Base-by-base conservation (phyloP, 2,113 vertebrate genomes). In the Parus major region DNA sequence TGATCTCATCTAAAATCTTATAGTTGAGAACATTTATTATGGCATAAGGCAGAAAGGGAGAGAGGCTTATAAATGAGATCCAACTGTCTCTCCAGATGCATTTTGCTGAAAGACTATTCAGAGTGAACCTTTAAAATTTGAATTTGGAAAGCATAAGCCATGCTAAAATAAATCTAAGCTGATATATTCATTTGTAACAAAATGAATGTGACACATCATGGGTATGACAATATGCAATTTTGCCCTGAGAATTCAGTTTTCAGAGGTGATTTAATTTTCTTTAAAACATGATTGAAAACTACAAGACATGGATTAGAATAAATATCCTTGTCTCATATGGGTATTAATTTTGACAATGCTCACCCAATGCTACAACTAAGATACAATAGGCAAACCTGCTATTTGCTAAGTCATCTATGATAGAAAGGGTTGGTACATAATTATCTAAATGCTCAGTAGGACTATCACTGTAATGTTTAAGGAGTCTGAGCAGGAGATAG, bases 1-100 rank as follows among this genome's bases (percentile, higher is more conserved):
- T 95, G 90, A 98, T 97, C 97, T 97, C 97, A 97, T 97, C 97
- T 97, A 97, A 98, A 98, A 95, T 95, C 96, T 97, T 96, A 50
- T 82, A 94, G 81, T 93, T 95, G 96, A 95, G 90, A 95, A 68
- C 36, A 53, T 97, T 96, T 97, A 96, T 97, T 97, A 92, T 70
- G 78, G 92, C 88, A 96, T 92, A 88, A 97, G 95, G 81, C 92
- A 97, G 95, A 97, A 97, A 90, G 86, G 95, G 94, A 97, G 91
- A 92, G 88, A 82, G 61, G 76, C 89, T 97, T 97, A 96, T 94
- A 97, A 97, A 97, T 95, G 95, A 97, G 93, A 97, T 97, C 88
- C 92, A 84, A 77, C 92, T 95, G 92, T 95, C 19, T 85, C 95
- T 84, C 76, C 92, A 97, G 95, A 97, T 97, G 93, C 86, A 94